These are phyloP conservation scores for Montipora efflorescens DNA, from an alignment of 64 coral and sea anemone genomes.

Conservation along the genomic window DNA sequence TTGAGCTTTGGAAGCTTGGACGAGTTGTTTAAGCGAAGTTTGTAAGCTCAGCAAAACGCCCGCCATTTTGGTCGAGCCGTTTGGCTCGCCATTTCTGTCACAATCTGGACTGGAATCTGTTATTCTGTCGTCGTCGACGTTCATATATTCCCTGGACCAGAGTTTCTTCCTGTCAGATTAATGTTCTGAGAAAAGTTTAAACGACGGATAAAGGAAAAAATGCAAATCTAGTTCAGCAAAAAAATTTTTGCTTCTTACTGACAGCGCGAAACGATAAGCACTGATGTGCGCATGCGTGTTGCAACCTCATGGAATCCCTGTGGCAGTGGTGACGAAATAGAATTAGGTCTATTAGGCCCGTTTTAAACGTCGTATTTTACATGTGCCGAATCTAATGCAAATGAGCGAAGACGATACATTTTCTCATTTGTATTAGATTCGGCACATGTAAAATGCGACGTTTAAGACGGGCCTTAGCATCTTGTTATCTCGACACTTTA, in stretches of 20 bases:
- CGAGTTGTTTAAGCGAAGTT: constrained; percentile 22
- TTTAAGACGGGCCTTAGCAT: too few species aligned
- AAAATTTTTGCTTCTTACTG: neutral
- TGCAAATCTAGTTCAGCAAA: neutral
- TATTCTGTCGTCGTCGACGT: neutral
- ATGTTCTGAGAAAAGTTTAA: neutral
- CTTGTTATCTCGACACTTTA: too few species aligned
- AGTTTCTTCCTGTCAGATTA: neutral
- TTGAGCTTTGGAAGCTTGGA: constrained; percentile 21
- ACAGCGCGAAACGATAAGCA: neutral
- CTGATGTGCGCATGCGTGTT: constrained; percentile 8
- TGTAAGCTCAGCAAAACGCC: constrained; percentile 30
- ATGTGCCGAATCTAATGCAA: too few species aligned
- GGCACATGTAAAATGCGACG: too few species aligned
- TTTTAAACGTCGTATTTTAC: too few species aligned
- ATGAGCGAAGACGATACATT: too few species aligned
- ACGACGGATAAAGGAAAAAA: neutral
- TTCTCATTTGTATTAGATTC: too few species aligned
- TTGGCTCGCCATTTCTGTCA: neutral
- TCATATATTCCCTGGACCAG: neutral
- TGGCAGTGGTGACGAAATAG: constrained; percentile 29
- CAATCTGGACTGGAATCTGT: too few species aligned
- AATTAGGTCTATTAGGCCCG: neutral
- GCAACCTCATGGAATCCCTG: constrained; percentile 27
- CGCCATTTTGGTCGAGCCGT: neutral